Base-by-base conservation (phyloP, 2,888 invertebrate genomes). In the Urechis unicinctus region DNA sequence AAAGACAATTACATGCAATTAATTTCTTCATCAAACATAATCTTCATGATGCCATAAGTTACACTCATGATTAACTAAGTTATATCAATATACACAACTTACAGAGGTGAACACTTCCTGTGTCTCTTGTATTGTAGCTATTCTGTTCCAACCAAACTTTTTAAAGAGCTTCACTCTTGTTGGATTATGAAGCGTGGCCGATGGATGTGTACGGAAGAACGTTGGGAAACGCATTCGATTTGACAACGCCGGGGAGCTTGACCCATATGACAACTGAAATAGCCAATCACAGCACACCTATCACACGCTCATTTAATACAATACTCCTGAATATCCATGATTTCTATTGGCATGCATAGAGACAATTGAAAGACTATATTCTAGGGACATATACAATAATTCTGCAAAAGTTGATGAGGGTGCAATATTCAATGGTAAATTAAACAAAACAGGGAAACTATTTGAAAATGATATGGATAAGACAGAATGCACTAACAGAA, bases 131-230 rank as follows among this genome's bases (percentile, higher is more conserved):
- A 98, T 81, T 70, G 98, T 97, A 56, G 97, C 96, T 61, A 98
- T 92, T 58, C 92, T 85, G 21, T 90, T 92, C 98, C 98, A 99
- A 44, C 90, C 90, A 77, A 94, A 98, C 78, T 91, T 92, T 80
- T 96, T 88, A 85, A 98, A 91, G 54, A 98, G 83, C 75, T 91
- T 92, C 66, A 98, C 91, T 69, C 98, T 83, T 17, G 95, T 95
- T 0, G 97, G 97, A 80, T 97, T 97, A 81, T 98, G 97, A 53
- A 98, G 94, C 0, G 96, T 97, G 24, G 97, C 98, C 26, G 97
- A 97, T 1, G 98, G 98, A 81, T 98, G 98, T 0, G 98, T 98
- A 55, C 98, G 87, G 81, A 98, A 98, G 66, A 98, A 84, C 5
- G 97, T 98, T 21, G 96, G 96, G 78, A 99, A 98, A 53, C 98